These are phyloP conservation scores for Acanthosepion esculentum DNA, from an alignment of 2,888 invertebrate genomes.

Conservation along the genomic window DNA sequence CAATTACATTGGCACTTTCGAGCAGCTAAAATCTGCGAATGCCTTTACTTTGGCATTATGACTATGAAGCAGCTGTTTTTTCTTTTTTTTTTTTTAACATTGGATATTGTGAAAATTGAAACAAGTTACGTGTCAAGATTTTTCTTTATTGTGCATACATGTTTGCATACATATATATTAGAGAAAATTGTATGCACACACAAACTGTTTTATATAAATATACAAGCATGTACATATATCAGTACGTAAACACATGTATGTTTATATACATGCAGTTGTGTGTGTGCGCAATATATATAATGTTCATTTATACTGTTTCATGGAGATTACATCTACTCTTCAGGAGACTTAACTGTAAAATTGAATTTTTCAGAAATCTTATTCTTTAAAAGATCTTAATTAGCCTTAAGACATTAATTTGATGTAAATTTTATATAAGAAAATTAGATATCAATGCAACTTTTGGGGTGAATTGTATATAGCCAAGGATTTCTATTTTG, in stretches of 20 bases:
- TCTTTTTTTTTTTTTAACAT: not conserved
- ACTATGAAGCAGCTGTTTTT: not conserved
- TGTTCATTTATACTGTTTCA: not conserved
- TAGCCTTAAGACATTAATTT: too few relatives aligned
- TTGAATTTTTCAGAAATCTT: too few relatives aligned
- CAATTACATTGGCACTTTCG: not conserved
- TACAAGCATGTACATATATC: not conserved
- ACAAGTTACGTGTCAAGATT: not conserved
- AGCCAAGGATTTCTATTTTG: too few relatives aligned
- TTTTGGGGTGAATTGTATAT: too few relatives aligned
- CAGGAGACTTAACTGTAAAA: too few relatives aligned
- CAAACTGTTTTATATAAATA: not conserved
- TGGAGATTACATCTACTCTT: too few relatives aligned
- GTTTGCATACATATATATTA: not conserved
- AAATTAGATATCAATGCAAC: too few relatives aligned
- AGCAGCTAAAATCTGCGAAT: not conserved
- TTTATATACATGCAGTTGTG: not conserved
- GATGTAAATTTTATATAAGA: too few relatives aligned
- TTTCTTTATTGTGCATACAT: not conserved
- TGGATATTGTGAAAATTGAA: not conserved
- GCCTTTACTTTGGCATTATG: not conserved
- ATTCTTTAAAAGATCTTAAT: too few relatives aligned
- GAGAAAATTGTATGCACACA: not conserved
- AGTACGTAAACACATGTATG: not conserved
- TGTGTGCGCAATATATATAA: not conserved